Conservation (phyloP, 2,797 vertebrate genomes). For the Enteromius treurensis region DNA sequence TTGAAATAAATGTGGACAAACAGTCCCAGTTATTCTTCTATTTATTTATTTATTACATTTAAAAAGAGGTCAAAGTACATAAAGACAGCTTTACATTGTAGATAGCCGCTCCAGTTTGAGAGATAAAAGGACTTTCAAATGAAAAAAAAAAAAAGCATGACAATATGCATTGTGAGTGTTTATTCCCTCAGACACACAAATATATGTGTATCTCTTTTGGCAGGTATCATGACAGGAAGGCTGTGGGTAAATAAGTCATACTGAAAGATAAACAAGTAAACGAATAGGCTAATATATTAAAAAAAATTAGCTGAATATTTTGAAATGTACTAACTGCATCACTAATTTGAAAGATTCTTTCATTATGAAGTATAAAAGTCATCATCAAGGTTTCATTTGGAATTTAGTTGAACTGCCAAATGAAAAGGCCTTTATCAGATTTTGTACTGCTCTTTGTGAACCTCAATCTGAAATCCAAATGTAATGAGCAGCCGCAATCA, state of each 20-base stretch:
- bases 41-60: not conserved
- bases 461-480: not conserved
- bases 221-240: not conserved
- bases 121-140: not conserved
- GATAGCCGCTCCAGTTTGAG: too few species aligned
- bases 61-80: not conserved
- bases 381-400: not conserved
- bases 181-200: not conserved
- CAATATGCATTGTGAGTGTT: not conserved
- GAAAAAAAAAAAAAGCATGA: not conserved
- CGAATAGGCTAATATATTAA: not conserved
- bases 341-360: not conserved
- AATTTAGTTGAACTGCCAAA: slow-evolving; percentile 20
- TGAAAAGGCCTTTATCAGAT: slow-evolving; percentile 23
- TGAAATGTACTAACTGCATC: not conserved
- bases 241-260: not conserved
- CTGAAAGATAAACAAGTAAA: not conserved
- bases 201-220: not conserved
- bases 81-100: not conserved
- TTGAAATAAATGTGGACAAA: not conserved
- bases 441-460: not conserved
- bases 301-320: not conserved
- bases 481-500: not conserved
- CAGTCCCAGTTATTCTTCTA: not conserved
- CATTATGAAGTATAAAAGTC: not conserved